Evolutionary conservation across 2,797 vertebrate genomes (phyloP).

Genomic region (Hippopotamyrus pictus): DNA sequence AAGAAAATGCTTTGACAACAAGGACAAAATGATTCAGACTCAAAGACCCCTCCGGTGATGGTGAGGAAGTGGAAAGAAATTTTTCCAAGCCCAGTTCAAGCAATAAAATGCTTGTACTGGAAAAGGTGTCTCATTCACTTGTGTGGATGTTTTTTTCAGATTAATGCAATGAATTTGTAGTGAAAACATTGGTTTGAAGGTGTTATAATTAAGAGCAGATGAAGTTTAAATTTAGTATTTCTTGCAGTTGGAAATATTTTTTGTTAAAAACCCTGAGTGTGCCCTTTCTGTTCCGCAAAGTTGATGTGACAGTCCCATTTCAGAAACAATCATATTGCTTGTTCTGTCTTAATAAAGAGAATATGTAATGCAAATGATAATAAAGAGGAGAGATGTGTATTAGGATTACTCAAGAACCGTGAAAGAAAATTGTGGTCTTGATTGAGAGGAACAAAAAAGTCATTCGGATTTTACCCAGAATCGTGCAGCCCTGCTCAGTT

Average conservation of each 20-base stretch:
- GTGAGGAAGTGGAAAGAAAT: not conserved
- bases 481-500: not conserved
- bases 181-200: not conserved
- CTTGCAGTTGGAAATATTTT: not conserved
- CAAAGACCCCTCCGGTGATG: not conserved
- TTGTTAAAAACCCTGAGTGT: not conserved
- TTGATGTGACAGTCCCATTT: not conserved
- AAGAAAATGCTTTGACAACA: not conserved
- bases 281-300: not conserved
- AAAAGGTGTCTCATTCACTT: not conserved
- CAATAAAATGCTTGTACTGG: not conserved
- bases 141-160: not conserved
- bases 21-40: not conserved
- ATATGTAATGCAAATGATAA: not conserved
- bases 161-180: not conserved
- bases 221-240: not conserved
- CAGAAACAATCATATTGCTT: not conserved
- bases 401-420: not conserved
- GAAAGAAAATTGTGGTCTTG: not conserved
- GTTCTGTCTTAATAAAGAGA: not conserved
- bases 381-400: not conserved
- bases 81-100: not conserved
- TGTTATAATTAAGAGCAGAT: not conserved
- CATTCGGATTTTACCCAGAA: not conserved
- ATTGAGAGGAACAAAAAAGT: not conserved